Evolutionary conservation across 2,113 vertebrate genomes (phyloP), one percentile per base, ranked within the genome.

Genomic region (Panurus biarmicus): DNA sequence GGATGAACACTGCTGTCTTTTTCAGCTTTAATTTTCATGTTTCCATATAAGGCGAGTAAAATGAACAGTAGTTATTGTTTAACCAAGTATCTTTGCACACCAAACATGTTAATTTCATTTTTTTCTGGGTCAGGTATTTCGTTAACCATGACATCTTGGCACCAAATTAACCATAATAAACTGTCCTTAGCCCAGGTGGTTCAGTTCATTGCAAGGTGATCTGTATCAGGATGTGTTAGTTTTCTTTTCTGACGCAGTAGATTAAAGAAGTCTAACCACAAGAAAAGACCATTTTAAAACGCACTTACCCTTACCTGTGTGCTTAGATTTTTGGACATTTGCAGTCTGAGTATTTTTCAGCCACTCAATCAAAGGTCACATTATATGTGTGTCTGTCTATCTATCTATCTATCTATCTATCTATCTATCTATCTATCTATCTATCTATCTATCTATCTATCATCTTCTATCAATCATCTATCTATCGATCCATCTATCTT

Each of bases 11-110:
- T 67, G 35, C 36, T 85, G 50, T 66, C 58, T 73, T 81, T 91
- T 95, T 81, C 60, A 73, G 80, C 67, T 86, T 91, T 85, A 84
- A 84, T 91, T 92, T 94, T 90, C 74, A 42, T 56, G 51, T 89
- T 93, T 90, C 91, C 20, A 1, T 85, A 70, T 48, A 92, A 80
- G 50, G 70, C 16, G 50, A 87, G 38, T 76, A 67, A 87, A 95
- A 77, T 54, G 79, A 91, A 25, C 56, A 69, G 70, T 80, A 69
- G 64, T 74, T 87, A 81, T 51, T 95, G 58, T 94, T 94, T 87
- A 94, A 94, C 71, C 44, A 45, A 77, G 29, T 94, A 61, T 81
- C 66, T 86, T 79, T 76, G 42, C 73, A 94, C 83, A 90, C 76
- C 69, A 91, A 84, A 88, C 40, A 38, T 48, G 69, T 75, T 95